Evolutionary conservation across 2,113 vertebrate genomes (phyloP).

Genomic region (Chelonoidis abingdonii): DNA sequence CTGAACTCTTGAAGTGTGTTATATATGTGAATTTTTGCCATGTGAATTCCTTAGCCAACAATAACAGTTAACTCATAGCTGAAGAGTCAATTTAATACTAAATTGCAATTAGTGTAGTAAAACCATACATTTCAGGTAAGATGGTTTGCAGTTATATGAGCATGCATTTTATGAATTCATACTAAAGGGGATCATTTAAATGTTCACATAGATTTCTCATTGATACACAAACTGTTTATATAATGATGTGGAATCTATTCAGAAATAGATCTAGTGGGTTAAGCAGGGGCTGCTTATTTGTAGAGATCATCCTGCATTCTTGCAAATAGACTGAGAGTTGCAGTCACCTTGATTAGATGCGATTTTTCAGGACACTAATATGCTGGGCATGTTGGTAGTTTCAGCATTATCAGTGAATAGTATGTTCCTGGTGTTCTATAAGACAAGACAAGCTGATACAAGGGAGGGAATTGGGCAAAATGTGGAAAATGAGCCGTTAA

Average conservation of each 20-base stretch:
- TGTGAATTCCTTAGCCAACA: background rate
- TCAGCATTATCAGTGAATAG: slow-evolving; percentile 43
- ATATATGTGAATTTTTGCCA: background rate
- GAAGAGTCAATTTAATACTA: slow-evolving; percentile 6
- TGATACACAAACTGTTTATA: slow-evolving; percentile 15
- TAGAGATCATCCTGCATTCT: slow-evolving; percentile 24
- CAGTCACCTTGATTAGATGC: slow-evolving; percentile 37
- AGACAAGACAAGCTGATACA: slow-evolving; percentile 19
- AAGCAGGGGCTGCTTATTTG: slow-evolving; percentile 56
- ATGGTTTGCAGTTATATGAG: slow-evolving; percentile 7
- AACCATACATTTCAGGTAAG: background rate
- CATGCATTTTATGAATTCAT: slow-evolving; percentile 15
- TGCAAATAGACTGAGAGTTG: background rate
- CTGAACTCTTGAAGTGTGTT: background rate
- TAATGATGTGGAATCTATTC: slow-evolving; percentile 34
- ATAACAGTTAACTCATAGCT: background rate
- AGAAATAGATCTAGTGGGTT: background rate
- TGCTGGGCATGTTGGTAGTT: slow-evolving; percentile 18
- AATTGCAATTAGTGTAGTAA: background rate
- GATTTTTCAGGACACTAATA: slow-evolving; percentile 47
- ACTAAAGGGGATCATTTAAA: slow-evolving; percentile 31
- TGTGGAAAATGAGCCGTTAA: slow-evolving; percentile 34
- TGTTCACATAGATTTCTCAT: slow-evolving; percentile 6
- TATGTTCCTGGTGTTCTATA: background rate
- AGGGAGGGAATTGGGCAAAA: background rate